phyloP scores from a whole-genome alignment of 2,888 invertebrate species.

The Rhimphoctona megacephalus region DNA sequence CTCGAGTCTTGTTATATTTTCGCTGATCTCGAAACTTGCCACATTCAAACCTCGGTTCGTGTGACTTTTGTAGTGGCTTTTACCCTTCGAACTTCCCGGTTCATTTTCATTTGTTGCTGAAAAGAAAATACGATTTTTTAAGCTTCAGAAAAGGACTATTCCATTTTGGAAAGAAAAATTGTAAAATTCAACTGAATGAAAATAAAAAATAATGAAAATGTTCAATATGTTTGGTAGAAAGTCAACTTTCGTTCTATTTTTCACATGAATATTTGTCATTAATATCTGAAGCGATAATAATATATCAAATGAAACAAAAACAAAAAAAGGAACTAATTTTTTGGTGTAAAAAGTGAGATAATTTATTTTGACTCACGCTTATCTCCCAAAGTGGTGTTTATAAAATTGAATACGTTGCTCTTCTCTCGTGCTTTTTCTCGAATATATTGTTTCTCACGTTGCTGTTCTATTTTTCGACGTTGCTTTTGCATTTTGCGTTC shows the following conservation, averaged over 20 bases:
- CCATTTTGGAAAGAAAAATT: neutral
- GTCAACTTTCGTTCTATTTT: too few relatives aligned
- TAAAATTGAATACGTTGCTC: constrained; percentile 91
- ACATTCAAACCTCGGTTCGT: constrained; percentile 90
- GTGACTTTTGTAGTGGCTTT: constrained; percentile 84
- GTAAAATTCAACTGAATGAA: neutral
- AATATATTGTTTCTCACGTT: constrained; percentile 88
- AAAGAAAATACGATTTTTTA: constrained; percentile 31
- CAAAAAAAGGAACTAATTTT: neutral
- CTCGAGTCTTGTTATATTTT: constrained; percentile 89
- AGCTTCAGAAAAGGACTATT: neutral
- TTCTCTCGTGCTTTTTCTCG: constrained; percentile 87
- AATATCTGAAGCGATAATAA: neutral
- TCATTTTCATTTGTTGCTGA: constrained; percentile 73
- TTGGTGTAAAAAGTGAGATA: neutral
- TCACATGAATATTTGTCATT: too few relatives aligned
- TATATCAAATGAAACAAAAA: neutral
- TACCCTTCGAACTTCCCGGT: constrained; percentile 78
- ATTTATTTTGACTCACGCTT: constrained; percentile 75
- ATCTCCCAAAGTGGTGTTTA: constrained; percentile 88
- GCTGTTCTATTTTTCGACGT: constrained; percentile 88
- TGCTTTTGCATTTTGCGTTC: constrained; percentile 89
- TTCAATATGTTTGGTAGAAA: neutral
- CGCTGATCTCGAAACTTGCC: constrained; percentile 90
- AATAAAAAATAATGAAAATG: neutral